These are phyloP conservation scores for Zenarchopterus dispar DNA, from an alignment of 2,797 vertebrate genomes.

Conservation along the genomic window DNA sequence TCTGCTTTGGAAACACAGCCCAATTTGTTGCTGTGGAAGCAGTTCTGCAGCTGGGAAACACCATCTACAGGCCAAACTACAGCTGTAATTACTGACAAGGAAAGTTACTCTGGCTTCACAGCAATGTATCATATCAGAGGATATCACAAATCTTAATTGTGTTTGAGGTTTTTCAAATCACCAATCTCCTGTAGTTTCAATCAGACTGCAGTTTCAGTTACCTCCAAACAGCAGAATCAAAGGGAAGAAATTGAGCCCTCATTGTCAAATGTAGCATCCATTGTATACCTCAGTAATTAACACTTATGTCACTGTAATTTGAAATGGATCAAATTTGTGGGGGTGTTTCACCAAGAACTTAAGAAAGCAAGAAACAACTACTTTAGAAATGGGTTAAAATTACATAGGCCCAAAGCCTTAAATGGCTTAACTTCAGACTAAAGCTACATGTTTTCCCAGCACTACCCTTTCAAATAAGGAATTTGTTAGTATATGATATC, in stretches of 20 bases:
- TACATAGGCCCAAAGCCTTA: too few relatives aligned
- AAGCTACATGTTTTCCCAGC: too few relatives aligned
- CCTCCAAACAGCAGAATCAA: conserved; percentile 2
- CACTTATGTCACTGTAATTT: neutral
- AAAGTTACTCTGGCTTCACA: neutral
- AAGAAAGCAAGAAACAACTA: neutral
- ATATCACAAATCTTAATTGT: conserved; percentile 3
- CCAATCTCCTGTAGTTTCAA: neutral
- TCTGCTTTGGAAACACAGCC: too few relatives aligned
- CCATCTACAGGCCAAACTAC: too few relatives aligned
- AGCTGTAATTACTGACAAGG: conserved; percentile 1
- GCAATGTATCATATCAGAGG: neutral
- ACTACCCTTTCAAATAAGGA: too few relatives aligned
- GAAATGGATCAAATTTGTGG: neutral
- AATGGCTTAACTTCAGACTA: too few relatives aligned
- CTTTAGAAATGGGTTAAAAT: too few relatives aligned
- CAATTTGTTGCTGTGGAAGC: too few relatives aligned
- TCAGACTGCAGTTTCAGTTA: neutral
- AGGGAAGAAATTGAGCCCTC: neutral
- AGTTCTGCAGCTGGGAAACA: too few relatives aligned
- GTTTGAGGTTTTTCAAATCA: neutral
- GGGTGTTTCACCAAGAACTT: neutral
- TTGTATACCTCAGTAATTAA: neutral
- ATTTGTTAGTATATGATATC: too few relatives aligned
- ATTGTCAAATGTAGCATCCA: conserved; percentile 5